Conservation (phyloP, 2,113 vertebrate genomes). For the Myotis yumanensis region DNA sequence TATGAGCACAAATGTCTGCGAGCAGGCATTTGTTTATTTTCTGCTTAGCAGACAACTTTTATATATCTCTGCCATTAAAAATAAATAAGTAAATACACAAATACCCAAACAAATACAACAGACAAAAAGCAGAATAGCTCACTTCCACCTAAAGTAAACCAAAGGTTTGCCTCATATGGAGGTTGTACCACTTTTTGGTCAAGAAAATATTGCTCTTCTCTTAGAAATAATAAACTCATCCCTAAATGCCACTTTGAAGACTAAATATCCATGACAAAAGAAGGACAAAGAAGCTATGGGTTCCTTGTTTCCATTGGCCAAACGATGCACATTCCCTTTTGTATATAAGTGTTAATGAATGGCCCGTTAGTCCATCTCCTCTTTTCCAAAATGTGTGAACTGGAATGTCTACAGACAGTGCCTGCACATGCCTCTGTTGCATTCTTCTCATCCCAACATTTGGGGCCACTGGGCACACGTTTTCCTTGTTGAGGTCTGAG, state of each 20-base stretch:
- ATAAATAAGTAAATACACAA: constrained; percentile 27
- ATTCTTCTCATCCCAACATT: background rate
- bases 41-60: constrained; percentile 57
- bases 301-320: constrained; percentile 23
- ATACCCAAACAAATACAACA: constrained; percentile 12
- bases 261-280: background rate
- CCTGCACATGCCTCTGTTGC: background rate
- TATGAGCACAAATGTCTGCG: constrained; percentile 30
- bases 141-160: constrained; percentile 12
- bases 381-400: background rate
- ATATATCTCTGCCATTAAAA: constrained; percentile 40
- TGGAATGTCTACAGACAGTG: background rate
- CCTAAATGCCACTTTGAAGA: constrained; percentile 1
- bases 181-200: background rate
- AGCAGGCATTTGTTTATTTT: constrained; percentile 67
- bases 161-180: background rate
- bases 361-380: background rate
- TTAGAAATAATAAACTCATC: constrained; percentile 4
- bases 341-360: background rate
- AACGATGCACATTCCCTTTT: background rate
- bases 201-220: constrained; percentile 41
- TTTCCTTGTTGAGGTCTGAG: background rate
- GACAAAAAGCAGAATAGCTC: background rate
- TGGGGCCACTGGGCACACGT: background rate
- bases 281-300: background rate